phyloP scores from a whole-genome alignment of 2,797 vertebrate genomes.

The Smutsia temminckii region DNA sequence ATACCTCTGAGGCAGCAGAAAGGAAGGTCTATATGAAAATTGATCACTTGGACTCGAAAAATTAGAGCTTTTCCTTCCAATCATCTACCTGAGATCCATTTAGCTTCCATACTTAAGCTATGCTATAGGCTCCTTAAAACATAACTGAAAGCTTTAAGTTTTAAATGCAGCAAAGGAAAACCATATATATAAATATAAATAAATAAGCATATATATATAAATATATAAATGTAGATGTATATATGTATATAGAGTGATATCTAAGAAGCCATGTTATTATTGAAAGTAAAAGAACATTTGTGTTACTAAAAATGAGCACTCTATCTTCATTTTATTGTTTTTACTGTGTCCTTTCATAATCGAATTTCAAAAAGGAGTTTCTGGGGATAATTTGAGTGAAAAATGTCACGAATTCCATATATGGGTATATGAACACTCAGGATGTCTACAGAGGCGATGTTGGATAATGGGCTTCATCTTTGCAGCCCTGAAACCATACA shows the following conservation, averaged over 20 bases:
- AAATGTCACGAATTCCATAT: background rate
- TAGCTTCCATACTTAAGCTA: background rate
- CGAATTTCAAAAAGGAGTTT: background rate
- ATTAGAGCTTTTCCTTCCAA: background rate
- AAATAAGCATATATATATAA: background rate
- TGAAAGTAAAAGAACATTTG: background rate
- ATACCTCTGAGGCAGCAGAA: background rate
- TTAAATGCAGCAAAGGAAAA: background rate
- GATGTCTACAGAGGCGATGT: background rate
- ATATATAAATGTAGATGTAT: background rate
- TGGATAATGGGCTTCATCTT: background rate
- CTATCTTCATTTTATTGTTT: background rate
- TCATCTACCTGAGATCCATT: background rate
- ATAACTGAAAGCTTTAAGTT: background rate
- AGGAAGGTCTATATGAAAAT: background rate
- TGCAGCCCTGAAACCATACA: background rate
- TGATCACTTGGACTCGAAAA: slow-evolving; percentile 14
- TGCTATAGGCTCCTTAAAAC: background rate
- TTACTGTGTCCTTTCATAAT: background rate
- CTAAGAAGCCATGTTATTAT: background rate
- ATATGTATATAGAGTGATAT: background rate
- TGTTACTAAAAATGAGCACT: background rate
- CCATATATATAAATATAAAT: background rate
- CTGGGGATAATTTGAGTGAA: background rate
- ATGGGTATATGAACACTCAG: background rate